These are phyloP conservation scores for Plumapathes pennacea DNA, from an alignment of 92 coral and sea anemone genomes.

Conservation along the genomic window DNA sequence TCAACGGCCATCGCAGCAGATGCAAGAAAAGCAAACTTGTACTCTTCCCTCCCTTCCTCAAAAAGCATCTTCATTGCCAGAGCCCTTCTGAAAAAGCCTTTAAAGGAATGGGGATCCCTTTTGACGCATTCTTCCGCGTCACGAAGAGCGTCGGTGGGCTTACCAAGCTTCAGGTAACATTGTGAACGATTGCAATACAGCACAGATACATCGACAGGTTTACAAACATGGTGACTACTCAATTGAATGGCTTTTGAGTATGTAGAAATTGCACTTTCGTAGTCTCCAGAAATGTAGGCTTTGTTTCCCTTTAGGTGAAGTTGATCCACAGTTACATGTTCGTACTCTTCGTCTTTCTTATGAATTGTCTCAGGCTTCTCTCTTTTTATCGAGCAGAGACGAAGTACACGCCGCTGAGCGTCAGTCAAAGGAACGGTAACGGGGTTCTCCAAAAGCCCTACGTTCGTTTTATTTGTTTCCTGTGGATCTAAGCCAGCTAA, in stretches of 20 bases:
- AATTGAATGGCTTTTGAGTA: neutral
- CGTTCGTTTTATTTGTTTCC: too few relatives aligned
- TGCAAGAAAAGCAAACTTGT: slow-evolving; percentile 1
- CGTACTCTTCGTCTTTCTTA: too few relatives aligned
- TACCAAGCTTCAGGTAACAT: slow-evolving; percentile 7
- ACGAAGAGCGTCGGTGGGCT: slow-evolving; percentile 7
- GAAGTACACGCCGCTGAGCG: too few relatives aligned
- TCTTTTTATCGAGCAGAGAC: too few relatives aligned
- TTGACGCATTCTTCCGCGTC: slow-evolving; percentile 7
- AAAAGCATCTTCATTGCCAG: slow-evolving; percentile 8
- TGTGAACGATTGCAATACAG: slow-evolving; percentile 8
- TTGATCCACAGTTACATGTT: neutral
- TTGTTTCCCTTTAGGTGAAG: slow-evolving; percentile 7
- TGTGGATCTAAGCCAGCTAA: too few relatives aligned
- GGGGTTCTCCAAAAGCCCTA: too few relatives aligned
- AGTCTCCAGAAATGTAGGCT: neutral
- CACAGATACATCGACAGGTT: neutral
- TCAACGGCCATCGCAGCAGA: slow-evolving; percentile 17
- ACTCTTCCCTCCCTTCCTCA: slow-evolving; percentile 8
- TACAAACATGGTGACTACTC: neutral
- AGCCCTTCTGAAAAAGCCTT: slow-evolving; percentile 9
- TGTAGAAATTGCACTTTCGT: slow-evolving; percentile 6
- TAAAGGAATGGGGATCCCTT: slow-evolving; percentile 8
- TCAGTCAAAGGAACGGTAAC: too few relatives aligned
- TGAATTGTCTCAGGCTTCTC: too few relatives aligned